These are phyloP conservation scores for Tarsius wallacei DNA, from an alignment of 2,797 vertebrate species.

Conservation along the genomic window DNA sequence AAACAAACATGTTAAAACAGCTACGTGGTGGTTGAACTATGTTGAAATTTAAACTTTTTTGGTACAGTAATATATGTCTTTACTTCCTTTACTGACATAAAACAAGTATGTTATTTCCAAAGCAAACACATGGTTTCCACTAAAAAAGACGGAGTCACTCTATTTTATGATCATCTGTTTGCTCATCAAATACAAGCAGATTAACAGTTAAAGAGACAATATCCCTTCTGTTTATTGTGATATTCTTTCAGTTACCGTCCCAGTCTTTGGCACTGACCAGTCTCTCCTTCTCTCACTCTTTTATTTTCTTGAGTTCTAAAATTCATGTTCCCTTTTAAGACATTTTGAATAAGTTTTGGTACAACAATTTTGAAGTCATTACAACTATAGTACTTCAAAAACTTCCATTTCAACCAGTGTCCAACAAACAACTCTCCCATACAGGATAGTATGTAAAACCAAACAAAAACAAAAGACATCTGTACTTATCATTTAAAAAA, in stretches of 20 bases:
- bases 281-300: not conserved
- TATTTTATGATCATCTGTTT: not conserved
- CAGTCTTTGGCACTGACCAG: not conserved
- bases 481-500: not conserved
- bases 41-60: not conserved
- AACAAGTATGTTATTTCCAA: constrained; percentile 41
- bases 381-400: not conserved
- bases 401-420: not conserved
- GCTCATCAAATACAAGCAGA: not conserved
- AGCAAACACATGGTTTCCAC: not conserved
- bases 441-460: not conserved
- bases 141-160: not conserved
- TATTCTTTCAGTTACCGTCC: not conserved
- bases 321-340: not conserved
- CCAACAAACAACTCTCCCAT: not conserved
- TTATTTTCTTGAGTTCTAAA: not conserved
- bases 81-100: not conserved
- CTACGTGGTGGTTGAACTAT: not conserved
- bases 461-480: not conserved
- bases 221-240: not conserved
- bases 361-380: not conserved
- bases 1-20: not conserved
- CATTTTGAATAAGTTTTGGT: not conserved
- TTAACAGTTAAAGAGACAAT: not conserved
- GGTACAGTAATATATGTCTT: not conserved